Conservation (phyloP, 2,113 vertebrate species). For the Sturnus vulgaris region DNA sequence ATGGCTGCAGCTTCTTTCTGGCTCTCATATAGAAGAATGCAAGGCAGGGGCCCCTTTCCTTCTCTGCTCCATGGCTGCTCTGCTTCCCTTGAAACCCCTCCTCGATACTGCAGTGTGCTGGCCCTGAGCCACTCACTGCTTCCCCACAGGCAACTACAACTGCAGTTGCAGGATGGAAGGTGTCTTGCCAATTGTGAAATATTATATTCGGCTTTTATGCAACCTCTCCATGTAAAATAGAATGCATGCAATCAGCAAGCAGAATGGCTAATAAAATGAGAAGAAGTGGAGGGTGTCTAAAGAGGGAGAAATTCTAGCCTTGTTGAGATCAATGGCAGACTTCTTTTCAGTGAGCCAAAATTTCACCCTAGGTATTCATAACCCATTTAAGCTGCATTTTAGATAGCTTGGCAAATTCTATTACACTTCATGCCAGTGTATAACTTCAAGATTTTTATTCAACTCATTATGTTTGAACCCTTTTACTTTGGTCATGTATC, state of each 20-base stretch:
- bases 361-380: conserved; percentile 18
- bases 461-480: not conserved
- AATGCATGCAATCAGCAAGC: conserved; percentile 1
- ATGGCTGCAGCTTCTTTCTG: conserved; percentile 24
- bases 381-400: not conserved
- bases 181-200: conserved; percentile 21
- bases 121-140: not conserved
- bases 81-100: not conserved
- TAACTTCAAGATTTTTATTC: not conserved
- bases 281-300: not conserved
- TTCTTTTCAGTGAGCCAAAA: not conserved
- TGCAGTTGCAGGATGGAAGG: not conserved
- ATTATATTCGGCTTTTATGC: conserved; percentile 11
- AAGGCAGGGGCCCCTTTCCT: conserved; percentile 14
- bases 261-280: not conserved
- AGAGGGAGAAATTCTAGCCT: not conserved
- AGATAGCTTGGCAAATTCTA: not conserved
- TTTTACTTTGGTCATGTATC: not conserved
- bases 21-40: not conserved
- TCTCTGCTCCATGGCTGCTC: not conserved
- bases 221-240: not conserved
- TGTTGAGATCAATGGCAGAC: conserved; percentile 10
- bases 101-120: not conserved
- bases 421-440: not conserved
- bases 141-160: not conserved